Conservation (phyloP, 2,888 invertebrate genomes). For the Drosophila kambysellisi region DNA sequence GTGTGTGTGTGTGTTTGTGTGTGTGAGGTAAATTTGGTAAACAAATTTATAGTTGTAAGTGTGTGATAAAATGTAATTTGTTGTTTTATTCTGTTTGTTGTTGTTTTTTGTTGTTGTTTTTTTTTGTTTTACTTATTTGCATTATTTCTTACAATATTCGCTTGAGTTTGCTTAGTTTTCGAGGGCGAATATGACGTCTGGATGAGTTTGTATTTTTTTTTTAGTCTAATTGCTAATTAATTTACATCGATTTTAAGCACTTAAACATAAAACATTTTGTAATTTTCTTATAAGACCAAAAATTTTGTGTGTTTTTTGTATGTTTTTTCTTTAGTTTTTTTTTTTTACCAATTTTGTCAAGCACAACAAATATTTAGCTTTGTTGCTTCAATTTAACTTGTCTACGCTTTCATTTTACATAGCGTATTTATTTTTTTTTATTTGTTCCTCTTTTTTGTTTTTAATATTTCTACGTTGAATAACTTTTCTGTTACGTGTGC, state of each 20-base stretch:
- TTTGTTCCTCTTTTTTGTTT: constrained; percentile 1
- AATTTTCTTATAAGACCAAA: constrained; percentile 42
- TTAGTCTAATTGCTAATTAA: constrained; percentile 59
- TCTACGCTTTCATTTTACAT: constrained; percentile 26
- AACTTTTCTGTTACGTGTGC: constrained; percentile 16
- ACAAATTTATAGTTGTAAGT: constrained; percentile 56
- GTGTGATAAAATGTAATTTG: constrained; percentile 30
- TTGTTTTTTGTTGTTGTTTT: too few species aligned
- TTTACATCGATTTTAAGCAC: constrained; percentile 69
- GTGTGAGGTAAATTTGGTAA: constrained; percentile 85
- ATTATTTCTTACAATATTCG: constrained; percentile 42
- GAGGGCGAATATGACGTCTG: constrained; percentile 28
- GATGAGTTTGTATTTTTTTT: constrained; percentile 6
- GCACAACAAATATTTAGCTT: constrained; percentile 45
- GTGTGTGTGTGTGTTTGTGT: constrained; percentile 52
- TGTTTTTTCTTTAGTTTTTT: constrained; percentile 1
- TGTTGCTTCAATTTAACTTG: constrained; percentile 7
- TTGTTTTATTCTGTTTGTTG: background rate
- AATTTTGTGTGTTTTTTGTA: constrained; percentile 8
- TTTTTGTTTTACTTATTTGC: constrained; percentile 6
- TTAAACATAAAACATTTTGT: constrained; percentile 69
- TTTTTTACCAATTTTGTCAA: constrained; percentile 37
- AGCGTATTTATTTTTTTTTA: constrained; percentile 25
- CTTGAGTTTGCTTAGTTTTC: constrained; percentile 13
- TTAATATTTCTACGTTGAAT: constrained; percentile 26